Conservation (phyloP, 2,113 vertebrate species). For the Melanocharis versteri region DNA sequence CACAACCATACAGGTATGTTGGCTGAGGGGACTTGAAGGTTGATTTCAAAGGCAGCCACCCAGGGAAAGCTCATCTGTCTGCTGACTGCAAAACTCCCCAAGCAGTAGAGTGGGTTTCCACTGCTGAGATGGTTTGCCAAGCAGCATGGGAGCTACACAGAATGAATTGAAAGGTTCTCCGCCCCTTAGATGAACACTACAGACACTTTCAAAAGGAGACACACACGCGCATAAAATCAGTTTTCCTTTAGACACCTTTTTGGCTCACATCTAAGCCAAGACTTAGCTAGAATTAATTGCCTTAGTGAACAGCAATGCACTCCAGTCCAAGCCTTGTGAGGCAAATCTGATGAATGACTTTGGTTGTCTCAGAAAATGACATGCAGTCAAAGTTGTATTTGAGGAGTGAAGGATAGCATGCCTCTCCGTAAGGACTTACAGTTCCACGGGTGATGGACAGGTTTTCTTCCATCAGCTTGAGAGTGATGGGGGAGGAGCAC, state of each 20-base stretch:
- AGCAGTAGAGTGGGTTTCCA: background rate
- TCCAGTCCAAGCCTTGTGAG: background rate
- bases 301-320: background rate
- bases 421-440: background rate
- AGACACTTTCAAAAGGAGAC: background rate
- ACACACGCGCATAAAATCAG: background rate
- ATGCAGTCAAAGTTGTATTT: background rate
- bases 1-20: background rate
- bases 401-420: constrained; percentile 5
- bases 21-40: background rate
- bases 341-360: constrained; percentile 22
- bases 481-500: background rate
- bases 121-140: background rate
- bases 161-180: background rate
- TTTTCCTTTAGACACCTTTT: constrained; percentile 27
- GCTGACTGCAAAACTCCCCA: background rate
- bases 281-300: constrained; percentile 29
- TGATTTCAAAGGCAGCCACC: background rate
- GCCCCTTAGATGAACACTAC: background rate
- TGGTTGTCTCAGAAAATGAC: constrained; percentile 17
- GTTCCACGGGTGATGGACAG: background rate
- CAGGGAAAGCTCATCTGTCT: background rate
- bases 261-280: constrained; percentile 36
- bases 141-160: background rate
- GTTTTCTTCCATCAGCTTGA: constrained; percentile 14